Evolutionary conservation across 2,113 vertebrate genomes (phyloP).

Genomic region (Elgaria multicarinata): DNA sequence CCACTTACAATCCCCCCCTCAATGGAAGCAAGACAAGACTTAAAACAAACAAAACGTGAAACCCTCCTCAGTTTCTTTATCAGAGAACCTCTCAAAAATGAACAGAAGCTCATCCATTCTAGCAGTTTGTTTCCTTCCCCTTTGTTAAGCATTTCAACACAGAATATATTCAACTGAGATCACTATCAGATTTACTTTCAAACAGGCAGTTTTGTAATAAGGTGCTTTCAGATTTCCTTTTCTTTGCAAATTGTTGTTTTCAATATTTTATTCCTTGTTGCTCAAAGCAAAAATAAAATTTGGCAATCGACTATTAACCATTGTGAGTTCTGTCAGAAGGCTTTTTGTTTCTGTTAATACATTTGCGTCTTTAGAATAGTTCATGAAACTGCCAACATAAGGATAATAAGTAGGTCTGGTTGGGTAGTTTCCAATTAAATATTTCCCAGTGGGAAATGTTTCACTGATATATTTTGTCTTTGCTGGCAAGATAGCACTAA

Average conservation of each 20-base stretch:
- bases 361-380: background rate
- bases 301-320: background rate
- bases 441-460: background rate
- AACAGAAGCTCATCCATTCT: background rate
- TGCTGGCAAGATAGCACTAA: background rate
- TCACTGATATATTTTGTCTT: background rate
- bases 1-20: too few relatives aligned
- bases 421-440: slow-evolving; percentile 21
- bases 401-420: slow-evolving; percentile 12
- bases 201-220: background rate
- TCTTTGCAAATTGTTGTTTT: slow-evolving; percentile 10
- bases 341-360: background rate
- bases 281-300: slow-evolving; percentile 20
- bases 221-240: background rate
- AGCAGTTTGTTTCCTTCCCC: background rate
- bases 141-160: background rate
- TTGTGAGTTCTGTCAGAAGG: background rate
- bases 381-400: background rate
- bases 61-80: background rate
- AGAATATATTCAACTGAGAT: background rate
- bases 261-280: background rate
- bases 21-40: background rate
- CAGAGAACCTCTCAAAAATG: background rate
- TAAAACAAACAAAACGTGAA: background rate
- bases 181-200: slow-evolving; percentile 4